These are phyloP conservation scores for Aphelenchoides fujianensis DNA, from an alignment of 1,140 invertebrate genomes.

Conservation along the genomic window DNA sequence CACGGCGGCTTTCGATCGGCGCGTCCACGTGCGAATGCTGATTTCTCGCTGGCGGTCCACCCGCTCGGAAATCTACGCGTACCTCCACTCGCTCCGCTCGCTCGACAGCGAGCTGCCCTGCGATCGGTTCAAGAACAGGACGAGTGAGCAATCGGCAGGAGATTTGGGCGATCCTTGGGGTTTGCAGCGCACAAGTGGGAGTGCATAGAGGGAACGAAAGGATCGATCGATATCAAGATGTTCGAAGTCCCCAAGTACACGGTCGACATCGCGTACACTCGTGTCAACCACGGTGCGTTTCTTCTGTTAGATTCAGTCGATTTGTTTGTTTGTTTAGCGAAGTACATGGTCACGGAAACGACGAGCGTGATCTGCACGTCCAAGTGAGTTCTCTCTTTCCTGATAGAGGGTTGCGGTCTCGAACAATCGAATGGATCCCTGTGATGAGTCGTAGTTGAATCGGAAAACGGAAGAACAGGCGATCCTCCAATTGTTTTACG, in stretches of 20 bases:
- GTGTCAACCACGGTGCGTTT: constrained; percentile 27
- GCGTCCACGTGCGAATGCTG: constrained; percentile 74
- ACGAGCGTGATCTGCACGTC: constrained; percentile 82
- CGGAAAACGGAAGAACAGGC: too few species aligned
- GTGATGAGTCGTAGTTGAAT: too few species aligned
- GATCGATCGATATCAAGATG: constrained; percentile 31
- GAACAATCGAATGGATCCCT: too few species aligned
- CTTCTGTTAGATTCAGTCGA: too few species aligned
- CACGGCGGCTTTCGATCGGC: constrained; percentile 73
- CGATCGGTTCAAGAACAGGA: not conserved
- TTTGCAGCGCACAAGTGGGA: constrained; percentile 12
- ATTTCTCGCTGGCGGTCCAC: constrained; percentile 85
- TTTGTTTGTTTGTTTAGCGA: too few species aligned
- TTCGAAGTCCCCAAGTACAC: constrained; percentile 33
- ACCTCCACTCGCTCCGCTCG: constrained; percentile 74
- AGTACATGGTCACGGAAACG: constrained; percentile 94
- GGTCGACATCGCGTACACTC: constrained; percentile 18
- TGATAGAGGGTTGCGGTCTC: too few species aligned
- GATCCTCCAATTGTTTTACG: too few species aligned
- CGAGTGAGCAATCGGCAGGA: not conserved
- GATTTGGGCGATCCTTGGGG: constrained; percentile 8
- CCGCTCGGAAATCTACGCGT: constrained; percentile 72
- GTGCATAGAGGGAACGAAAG: constrained; percentile 17
- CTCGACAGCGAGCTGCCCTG: constrained; percentile 65
- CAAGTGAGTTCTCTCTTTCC: too few species aligned